Evolutionary conservation across 2,888 invertebrate genomes (phyloP).

Genomic region (Micropterix aruncella): DNA sequence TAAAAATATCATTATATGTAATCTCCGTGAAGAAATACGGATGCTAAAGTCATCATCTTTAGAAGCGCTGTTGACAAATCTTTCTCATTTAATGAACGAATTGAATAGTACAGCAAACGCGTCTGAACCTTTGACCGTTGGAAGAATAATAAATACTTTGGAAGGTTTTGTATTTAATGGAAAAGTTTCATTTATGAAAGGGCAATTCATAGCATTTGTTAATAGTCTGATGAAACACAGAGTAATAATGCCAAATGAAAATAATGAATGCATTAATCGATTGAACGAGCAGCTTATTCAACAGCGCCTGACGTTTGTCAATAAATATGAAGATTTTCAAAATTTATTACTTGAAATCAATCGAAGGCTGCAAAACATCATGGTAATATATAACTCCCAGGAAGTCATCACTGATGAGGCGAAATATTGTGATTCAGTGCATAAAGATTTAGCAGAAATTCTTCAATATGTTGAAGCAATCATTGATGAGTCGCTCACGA

Average conservation of each 20-base stretch:
- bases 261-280: background rate
- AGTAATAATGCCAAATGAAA: background rate
- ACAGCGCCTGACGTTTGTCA: background rate
- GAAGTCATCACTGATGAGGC: no score
- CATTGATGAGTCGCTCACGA: no score
- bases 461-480: no score
- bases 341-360: background rate
- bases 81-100: no score
- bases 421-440: no score
- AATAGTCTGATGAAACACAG: background rate
- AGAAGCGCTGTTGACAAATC: no score
- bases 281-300: background rate
- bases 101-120: no score
- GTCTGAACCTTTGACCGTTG: no score
- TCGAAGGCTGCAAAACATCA: background rate
- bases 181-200: background rate
- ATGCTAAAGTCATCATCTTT: background rate
- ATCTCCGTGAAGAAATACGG: background rate
- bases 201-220: background rate
- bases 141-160: background rate
- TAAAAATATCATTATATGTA: background rate
- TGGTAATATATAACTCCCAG: no score
- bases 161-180: background rate
- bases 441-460: no score
- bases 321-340: background rate